Evolutionary conservation across 2,797 vertebrate species (phyloP), one percentile per base, ranked within the genome.

Genomic region (Pipistrellus nathusii): DNA sequence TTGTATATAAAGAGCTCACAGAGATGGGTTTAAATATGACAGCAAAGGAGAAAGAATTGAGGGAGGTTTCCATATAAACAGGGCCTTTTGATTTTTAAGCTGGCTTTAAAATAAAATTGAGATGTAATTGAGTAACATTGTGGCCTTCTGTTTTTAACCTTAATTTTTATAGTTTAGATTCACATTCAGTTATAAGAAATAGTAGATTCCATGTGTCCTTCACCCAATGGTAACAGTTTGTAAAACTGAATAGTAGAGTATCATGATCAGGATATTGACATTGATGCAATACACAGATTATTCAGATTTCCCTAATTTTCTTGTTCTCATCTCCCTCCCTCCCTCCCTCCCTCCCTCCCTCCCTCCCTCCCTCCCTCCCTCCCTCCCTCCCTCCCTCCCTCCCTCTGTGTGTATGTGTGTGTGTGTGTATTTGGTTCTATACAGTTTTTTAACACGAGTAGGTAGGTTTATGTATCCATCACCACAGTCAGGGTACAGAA

Each of bases 41-140:
- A 66, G 20, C 53, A 46, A 38, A 77, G n/a, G 53, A 82, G 21
- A 94, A 93, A 88, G 71, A 83, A 62, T 30, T 68, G 55, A 93
- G 78, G n/a, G 48, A n/a, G 30, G 32, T 76, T 88, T 88, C 48
- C 30, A 85, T 32, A 93, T 91, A 85, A 86, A n/a, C 51, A 15
- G 20, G 38, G 6, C 62, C 23, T 86, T 85, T 80, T 55, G n/a
- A 3, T 30, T 85, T 48, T 48, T 32, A 48, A 77, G 51, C 51
- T 57, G 48, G 30, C 38, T 46, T 38, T 18, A 73, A 73, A 72
- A 59, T 32, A 59, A 41, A 59, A 51, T 81, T 81, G 66, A 81
- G 51, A 13, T 81, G 48, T 59, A 90, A 59, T 62, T 90, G 77
- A 48, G 35, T 46, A 30, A 71, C 51, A 30, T 27, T 35, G n/a